Evolutionary conservation across 2,888 invertebrate species (phyloP), one percentile per base, ranked within the genome.

Genomic region (Drosophila hamatofila): DNA sequence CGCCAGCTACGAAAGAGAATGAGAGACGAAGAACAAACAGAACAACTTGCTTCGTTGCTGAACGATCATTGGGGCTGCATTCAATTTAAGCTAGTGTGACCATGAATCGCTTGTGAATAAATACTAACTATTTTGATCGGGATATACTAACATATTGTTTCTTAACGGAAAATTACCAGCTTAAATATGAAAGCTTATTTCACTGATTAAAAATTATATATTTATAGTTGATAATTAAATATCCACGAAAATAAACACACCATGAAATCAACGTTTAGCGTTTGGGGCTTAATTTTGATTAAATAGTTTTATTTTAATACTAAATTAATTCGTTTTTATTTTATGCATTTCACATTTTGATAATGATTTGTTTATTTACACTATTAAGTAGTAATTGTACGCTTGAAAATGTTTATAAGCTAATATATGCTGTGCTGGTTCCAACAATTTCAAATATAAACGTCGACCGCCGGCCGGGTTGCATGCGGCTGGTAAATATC

Each of bases 31-130:
- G 52, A 65, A 33, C 33, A n/a, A 21, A 16, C 46, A 52, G 30
- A 48, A 44, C 16, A 41, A 27, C 39, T 51, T 35, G 35, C 25
- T 57, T 54, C n/a, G 39, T 33, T 33, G 54, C 23, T 37, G 30
- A 65, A 27, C 27, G 76, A 76, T 79, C 76, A 64, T 74, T 78
- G 57, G 9, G 37, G n/a, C n/a, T 67, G 59, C 70, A 70, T 72
- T 77, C 51, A 61, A 75, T 48, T 66, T n/a, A 3, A 11, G 7
- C 0, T 11, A 27, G 60, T 73, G 78, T 75, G 75, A 61, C 78
- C 75, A 63, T 14, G 2, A 9, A 0, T 3, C 9, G 1, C 2
- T 9, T 16, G 2, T 2, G 35, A 37, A 23, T 3, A 37, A 61
- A 72, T 61, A 37, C 54, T 12, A 44, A 23, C 39, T 33, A 18